Conservation (phyloP, 2,888 invertebrate species). For the Copidosoma aretas region DNA sequence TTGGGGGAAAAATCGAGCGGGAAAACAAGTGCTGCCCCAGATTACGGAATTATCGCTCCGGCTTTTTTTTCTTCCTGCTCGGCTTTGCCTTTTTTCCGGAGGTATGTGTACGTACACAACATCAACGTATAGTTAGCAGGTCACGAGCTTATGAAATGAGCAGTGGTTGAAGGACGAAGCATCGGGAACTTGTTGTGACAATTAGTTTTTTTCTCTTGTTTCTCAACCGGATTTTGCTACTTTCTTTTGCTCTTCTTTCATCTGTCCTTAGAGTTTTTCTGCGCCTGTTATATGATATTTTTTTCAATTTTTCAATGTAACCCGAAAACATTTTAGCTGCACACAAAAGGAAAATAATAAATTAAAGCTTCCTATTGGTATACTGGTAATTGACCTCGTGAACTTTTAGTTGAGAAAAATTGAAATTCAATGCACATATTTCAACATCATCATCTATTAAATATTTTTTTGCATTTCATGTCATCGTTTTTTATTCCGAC, state of each 20-base stretch:
- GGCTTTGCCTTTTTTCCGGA: background rate
- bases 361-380: too few species aligned
- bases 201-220: constrained; percentile 12
- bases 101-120: constrained; percentile 3
- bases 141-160: constrained; percentile 25
- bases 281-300: background rate
- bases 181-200: constrained; percentile 20
- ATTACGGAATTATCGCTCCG: constrained; percentile 26
- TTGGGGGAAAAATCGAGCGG: constrained; percentile 28
- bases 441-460: too few species aligned
- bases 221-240: background rate
- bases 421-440: too few species aligned
- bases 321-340: background rate
- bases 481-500: too few species aligned
- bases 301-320: background rate
- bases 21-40: constrained; percentile 20
- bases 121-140: constrained; percentile 31
- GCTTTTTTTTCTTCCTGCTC: constrained; percentile 4
- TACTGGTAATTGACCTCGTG: too few species aligned
- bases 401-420: too few species aligned
- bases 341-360: background rate
- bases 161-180: constrained; percentile 6
- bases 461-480: too few species aligned
- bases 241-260: background rate
- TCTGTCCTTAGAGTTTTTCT: background rate